phyloP scores from a whole-genome alignment of 2,113 vertebrate genomes.

The Triplophysa siluroides region DNA sequence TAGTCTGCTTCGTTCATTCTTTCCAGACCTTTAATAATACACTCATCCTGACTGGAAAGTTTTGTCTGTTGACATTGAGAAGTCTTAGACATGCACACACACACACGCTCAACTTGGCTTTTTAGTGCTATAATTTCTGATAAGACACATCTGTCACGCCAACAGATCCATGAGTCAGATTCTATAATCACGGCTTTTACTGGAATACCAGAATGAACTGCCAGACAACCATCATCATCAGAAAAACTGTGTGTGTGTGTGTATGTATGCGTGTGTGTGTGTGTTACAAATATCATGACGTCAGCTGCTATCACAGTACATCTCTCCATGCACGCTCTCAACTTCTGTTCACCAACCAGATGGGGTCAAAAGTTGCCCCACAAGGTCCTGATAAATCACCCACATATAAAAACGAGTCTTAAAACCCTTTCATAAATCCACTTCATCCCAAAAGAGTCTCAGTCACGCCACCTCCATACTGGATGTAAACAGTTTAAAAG shows the following conservation, averaged over 20 bases:
- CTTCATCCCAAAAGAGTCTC: neutral
- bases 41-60: conserved; percentile 34
- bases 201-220: conserved; percentile 17
- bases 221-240: conserved; percentile 5
- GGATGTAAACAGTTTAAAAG: neutral
- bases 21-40: conserved; percentile 40
- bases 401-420: neutral
- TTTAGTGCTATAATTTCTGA: conserved; percentile 23
- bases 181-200: conserved; percentile 33
- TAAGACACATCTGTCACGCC: conserved; percentile 36
- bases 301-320: neutral
- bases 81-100: neutral
- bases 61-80: neutral
- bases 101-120: neutral
- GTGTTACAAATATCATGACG: neutral
- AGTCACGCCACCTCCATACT: neutral
- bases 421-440: neutral
- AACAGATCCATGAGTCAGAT: conserved; percentile 38
- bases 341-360: neutral
- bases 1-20: conserved; percentile 11
- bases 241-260: conserved; percentile 15
- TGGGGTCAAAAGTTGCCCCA: neutral
- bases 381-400: neutral
- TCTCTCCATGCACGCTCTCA: neutral
- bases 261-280: neutral